Evolutionary conservation across 2,113 vertebrate species (phyloP), one percentile per base, ranked within the genome.

Genomic region (Nycticryphes semicollaris): DNA sequence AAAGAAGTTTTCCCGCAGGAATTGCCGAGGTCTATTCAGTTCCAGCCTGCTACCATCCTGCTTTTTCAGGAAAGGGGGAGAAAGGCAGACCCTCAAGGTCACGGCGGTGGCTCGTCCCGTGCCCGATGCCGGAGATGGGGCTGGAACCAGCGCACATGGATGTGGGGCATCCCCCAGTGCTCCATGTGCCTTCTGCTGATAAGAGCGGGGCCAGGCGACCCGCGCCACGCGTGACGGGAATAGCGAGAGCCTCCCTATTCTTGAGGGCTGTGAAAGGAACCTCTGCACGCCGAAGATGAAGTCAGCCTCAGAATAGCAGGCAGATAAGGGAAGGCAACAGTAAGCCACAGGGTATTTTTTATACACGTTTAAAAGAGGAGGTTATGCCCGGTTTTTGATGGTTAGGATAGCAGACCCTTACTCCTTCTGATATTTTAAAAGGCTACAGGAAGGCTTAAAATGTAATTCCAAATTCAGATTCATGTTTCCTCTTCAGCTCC

Each of bases 121-220:
- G 97, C 97, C 96, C 92, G 80, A 80, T n/a, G 94, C 93, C 77
- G 89, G 97, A 96, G 98, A 87, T 90, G 96, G 98, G 97, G 95
- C 95, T 90, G 95, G 98, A 95, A 16, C 22, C 18, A 97, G 98
- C 97, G 87, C 97, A 63, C 76, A 91, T 93, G 95, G 97, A 96
- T 74, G 96, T 80, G 9, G 97, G 98, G 97, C 98, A 97, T 98
- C 98, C 98, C 98, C 98, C 95, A 97, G 98, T 95, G 67, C 97
- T 94, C 96, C 96, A 12, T 48, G 91, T 91, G 98, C 97, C 79
- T 96, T 35, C 97, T 78, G 97, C 98, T 98, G 98, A 99, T 99
- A 99, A 99, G 98, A 96, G 97, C 97, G 70, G 98, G 98, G 98
- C 98, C 98, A 94, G 97, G 97, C 97, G 98, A 98, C 97, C 98